phyloP scores from a whole-genome alignment of 1,140 invertebrate species.

The Pseudomyrmex pallidus region DNA sequence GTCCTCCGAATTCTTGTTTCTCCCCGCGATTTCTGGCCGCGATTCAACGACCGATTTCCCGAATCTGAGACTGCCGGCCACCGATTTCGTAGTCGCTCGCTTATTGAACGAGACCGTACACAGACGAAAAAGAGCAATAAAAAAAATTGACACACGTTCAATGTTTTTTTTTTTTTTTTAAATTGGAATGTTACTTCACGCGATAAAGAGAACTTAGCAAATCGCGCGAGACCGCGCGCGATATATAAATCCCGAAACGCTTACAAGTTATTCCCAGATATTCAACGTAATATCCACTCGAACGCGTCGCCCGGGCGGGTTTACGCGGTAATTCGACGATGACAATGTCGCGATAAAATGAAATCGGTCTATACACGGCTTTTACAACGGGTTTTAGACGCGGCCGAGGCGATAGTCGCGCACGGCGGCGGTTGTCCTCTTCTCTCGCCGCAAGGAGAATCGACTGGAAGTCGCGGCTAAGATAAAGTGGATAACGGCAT shows the following conservation, averaged over 20 bases:
- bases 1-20: conserved; percentile 38
- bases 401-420: conserved; percentile 27
- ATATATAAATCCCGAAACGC: conserved; percentile 75
- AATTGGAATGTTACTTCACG: conserved; percentile 51
- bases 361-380: conserved; percentile 63
- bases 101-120: neutral
- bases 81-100: conserved; percentile 19
- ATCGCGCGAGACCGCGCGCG: conserved; percentile 54
- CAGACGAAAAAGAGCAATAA: neutral
- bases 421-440: conserved; percentile 32
- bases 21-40: conserved; percentile 42
- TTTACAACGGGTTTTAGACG: conserved; percentile 60
- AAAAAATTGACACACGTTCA: neutral
- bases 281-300: conserved; percentile 70
- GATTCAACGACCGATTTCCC: conserved; percentile 59
- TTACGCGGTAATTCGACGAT: conserved; percentile 74
- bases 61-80: conserved; percentile 15
- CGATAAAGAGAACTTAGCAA: conserved; percentile 63
- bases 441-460: conserved; percentile 34
- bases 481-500: conserved; percentile 47
- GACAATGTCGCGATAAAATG: conserved; percentile 71
- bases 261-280: conserved; percentile 71
- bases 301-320: conserved; percentile 49
- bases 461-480: conserved; percentile 22
- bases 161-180: neutral